These are phyloP conservation scores for Ennomos fuscantarius DNA, from an alignment of 2,888 invertebrate species.

Conservation along the genomic window DNA sequence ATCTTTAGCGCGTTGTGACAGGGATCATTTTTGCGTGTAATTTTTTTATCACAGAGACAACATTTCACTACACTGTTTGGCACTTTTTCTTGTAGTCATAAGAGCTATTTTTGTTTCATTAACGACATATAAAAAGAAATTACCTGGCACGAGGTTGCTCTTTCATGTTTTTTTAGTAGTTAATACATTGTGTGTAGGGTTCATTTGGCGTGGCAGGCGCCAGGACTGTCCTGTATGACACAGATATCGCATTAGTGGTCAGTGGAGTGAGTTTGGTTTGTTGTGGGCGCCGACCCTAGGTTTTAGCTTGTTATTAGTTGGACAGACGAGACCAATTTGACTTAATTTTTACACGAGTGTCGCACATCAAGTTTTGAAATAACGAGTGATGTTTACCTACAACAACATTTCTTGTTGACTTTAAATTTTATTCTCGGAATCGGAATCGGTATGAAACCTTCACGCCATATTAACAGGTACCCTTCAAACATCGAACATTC, in stretches of 20 bases:
- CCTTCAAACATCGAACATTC: too few relatives aligned
- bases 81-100: not conserved
- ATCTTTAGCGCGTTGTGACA: constrained; percentile 27
- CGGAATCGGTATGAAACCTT: too few relatives aligned
- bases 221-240: not conserved
- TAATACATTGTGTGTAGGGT: constrained; percentile 2
- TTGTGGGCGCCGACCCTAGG: constrained; percentile 5
- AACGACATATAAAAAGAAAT: constrained; percentile 10
- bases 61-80: not conserved
- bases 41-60: constrained; percentile 1
- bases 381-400: too few relatives aligned
- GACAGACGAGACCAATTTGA: constrained; percentile 4
- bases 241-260: constrained; percentile 23
- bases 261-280: constrained; percentile 19
- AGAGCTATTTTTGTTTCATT: constrained; percentile 10
- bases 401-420: too few relatives aligned
- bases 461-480: too few relatives aligned
- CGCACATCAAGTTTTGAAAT: too few relatives aligned
- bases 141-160: constrained; percentile 1
- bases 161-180: constrained; percentile 4
- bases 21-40: constrained; percentile 25
- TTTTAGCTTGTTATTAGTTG: constrained; percentile 14
- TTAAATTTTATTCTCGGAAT: too few relatives aligned
- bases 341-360: constrained; percentile 1
- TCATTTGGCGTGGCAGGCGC: constrained; percentile 8